A percentile compares a stretch with the other conserved stretches of the same genome.
Conservation (phyloP, 2,797 vertebrate genomes). For the Echiichthys vipera region DNA sequence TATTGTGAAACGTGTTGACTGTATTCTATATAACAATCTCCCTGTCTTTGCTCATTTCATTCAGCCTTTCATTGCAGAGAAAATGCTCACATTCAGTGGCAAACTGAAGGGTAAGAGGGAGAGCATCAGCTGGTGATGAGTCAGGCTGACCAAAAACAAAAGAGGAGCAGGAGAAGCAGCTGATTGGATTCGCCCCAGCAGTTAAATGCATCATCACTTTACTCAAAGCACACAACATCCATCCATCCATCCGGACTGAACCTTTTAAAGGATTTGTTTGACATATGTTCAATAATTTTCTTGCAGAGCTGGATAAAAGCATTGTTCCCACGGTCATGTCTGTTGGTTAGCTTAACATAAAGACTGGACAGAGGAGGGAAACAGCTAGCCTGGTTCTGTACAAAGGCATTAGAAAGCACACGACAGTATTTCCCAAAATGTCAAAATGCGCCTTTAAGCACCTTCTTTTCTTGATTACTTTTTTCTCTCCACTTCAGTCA, state of each 20-base stretch:
- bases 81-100: background rate
- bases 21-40: background rate
- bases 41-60: background rate
- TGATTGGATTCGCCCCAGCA: conserved; percentile 15
- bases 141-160: conserved; percentile 1
- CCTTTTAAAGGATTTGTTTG: background rate
- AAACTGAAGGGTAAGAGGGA: background rate
- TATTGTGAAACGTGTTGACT: background rate
- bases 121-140: conserved; percentile 31
- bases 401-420: background rate
- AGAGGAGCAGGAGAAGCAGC: conserved; percentile 10
- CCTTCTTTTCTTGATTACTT: too few species aligned
- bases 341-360: too few species aligned
- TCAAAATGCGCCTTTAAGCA: too few species aligned
- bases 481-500: too few species aligned
- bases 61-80: background rate
- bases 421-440: too few species aligned
- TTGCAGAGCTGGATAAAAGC: background rate
- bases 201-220: background rate
- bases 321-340: background rate
- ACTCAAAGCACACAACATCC: background rate
- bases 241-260: background rate
- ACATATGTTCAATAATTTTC: background rate
- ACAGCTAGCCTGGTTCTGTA: background rate
- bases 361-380: background rate